Evolutionary conservation across 2,113 vertebrate genomes (phyloP).

Genomic region (Crotalus horridus): DNA sequence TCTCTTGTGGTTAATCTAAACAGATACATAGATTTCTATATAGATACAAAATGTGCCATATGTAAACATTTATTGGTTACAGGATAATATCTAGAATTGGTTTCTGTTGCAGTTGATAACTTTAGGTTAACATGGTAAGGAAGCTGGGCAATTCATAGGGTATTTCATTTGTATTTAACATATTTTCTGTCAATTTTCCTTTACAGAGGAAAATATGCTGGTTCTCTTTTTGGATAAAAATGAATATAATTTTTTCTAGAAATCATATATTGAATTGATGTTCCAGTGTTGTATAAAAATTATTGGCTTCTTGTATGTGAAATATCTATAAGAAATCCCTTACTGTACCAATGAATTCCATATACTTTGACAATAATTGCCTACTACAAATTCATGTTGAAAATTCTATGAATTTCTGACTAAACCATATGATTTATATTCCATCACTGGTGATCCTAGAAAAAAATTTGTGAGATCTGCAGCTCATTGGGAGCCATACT

Average conservation of each 20-base stretch:
- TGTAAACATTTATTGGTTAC: background rate
- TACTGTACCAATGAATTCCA: background rate
- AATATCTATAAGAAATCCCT: background rate
- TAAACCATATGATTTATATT: background rate
- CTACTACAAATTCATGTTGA: background rate
- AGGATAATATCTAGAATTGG: background rate
- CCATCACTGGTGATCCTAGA: background rate
- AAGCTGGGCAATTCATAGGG: background rate
- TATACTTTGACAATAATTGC: background rate
- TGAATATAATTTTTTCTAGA: background rate
- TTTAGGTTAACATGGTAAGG: background rate
- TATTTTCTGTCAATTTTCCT: background rate
- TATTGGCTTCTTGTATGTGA: background rate
- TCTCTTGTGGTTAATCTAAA: background rate
- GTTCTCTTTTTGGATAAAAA: background rate
- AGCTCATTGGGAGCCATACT: background rate
- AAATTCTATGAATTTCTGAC: background rate
- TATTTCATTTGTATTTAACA: background rate
- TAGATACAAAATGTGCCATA: background rate
- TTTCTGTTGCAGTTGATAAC: background rate
- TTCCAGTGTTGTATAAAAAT: background rate
- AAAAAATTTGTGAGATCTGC: background rate
- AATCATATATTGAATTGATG: background rate
- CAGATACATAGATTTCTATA: background rate
- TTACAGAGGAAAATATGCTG: background rate